phyloP scores from a whole-genome alignment of 2,888 invertebrate species.

The Dicyrtoma fusca region DNA sequence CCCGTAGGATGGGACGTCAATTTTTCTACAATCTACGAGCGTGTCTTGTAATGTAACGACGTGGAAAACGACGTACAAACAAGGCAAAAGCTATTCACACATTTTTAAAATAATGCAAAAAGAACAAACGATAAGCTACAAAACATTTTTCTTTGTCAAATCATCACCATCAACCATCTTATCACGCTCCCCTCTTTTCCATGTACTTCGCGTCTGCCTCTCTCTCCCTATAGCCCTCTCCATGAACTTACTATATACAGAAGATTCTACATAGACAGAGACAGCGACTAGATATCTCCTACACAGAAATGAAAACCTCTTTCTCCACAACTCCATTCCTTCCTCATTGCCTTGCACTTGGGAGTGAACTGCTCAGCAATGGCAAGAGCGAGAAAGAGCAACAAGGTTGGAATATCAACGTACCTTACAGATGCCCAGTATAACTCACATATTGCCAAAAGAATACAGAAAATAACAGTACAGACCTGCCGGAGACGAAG shows the following conservation, averaged over 20 bases:
- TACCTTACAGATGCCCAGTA: not conserved
- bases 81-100: not conserved
- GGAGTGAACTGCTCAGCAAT: too few species aligned
- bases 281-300: not conserved
- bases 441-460: not conserved
- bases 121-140: slow-evolving; percentile 13
- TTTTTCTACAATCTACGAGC: too few species aligned
- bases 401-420: too few species aligned
- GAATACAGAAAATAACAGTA: not conserved
- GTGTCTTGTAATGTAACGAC: too few species aligned
- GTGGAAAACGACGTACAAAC: too few species aligned
- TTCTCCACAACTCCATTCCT: too few species aligned
- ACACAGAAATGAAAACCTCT: too few species aligned
- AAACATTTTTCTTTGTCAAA: slow-evolving; percentile 18
- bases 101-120: slow-evolving; percentile 21
- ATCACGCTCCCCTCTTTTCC: slow-evolving; percentile 5
- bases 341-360: too few species aligned
- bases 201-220: not conserved
- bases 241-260: not conserved
- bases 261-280: not conserved
- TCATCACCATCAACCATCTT: slow-evolving; percentile 17
- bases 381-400: too few species aligned
- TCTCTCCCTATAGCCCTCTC: too few species aligned
- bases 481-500: not conserved
- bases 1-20: too few species aligned